Evolutionary conservation across 2,797 vertebrate genomes (phyloP).

Genomic region (Micropoecilia bifurca): DNA sequence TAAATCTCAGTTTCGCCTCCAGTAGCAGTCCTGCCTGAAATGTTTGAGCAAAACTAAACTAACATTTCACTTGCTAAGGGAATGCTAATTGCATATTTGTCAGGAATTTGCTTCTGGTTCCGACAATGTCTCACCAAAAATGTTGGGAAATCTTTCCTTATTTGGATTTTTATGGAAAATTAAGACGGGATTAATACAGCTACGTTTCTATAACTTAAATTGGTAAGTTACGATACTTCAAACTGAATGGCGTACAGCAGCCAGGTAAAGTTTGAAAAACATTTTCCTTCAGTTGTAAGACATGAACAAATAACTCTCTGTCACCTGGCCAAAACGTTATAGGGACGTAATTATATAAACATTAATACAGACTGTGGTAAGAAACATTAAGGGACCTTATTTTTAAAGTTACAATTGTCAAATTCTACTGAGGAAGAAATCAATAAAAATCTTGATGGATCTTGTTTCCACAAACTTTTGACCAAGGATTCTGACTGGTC

Average conservation of each 20-base stretch:
- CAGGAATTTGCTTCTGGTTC: not conserved
- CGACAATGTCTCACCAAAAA: not conserved
- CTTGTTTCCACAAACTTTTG: not conserved
- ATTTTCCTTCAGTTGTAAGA: not conserved
- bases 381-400: too few species aligned
- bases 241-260: not conserved
- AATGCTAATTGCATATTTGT: not conserved
- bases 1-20: constrained; percentile 33
- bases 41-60: constrained; percentile 26
- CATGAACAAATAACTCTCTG: not conserved
- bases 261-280: not conserved
- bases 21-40: constrained; percentile 41
- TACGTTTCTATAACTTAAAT: not conserved
- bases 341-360: too few species aligned
- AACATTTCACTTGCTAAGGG: constrained; percentile 1
- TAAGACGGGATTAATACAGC: not conserved
- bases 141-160: not conserved
- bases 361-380: too few species aligned
- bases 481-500: not conserved
- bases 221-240: not conserved
- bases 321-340: too few species aligned
- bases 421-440: too few species aligned
- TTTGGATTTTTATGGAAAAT: not conserved
- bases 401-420: too few species aligned
- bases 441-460: too few species aligned